Base-by-base conservation (phyloP, 1,140 invertebrate species). In the Linepithema humile region DNA sequence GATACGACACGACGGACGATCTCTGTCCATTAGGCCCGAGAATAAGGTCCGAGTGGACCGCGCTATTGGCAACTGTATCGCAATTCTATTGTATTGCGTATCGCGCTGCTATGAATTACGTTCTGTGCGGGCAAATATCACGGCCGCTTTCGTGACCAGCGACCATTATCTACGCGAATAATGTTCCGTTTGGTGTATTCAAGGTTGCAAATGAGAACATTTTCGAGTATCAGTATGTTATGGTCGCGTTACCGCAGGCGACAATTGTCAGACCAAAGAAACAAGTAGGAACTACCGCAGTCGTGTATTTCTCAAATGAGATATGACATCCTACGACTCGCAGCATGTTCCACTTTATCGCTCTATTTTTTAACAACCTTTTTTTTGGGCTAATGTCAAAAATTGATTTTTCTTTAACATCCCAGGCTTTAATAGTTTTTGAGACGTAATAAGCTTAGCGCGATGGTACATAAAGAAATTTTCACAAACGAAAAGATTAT, bases 41-140 rank as follows among this genome's bases (percentile, higher is more conserved):
- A 72, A 87, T 78, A 48, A 85, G 72, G n/a, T 48, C 45, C 45
- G 45, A 75, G 65, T 64, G 55, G 62, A 59, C 72, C 72, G 83
- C 38, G 50, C 45, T 40, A 38, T 60, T 72, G 43, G 82, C 65
- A 78, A 85, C 40, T 60, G 60, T 87, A 84, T 64, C 59, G 67
- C 60, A 65, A 74, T 74, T 84, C 82, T 57, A 87, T 87, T 84
- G 85, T 80, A 48, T 78, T 32, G 86, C 69, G 80, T 60, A 82
- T 85, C 65, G 67, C 57, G n/a, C 73, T n/a, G 53, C 55, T 50
- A 10, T 26, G 29, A 50, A 60, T 74, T 73, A 57, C 26, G 17
- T 55, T 55, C 29, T 12, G 38, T 5, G 26, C 55, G 57, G 57
- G n/a, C 57, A 62, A 75, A 78, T 45, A 78, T 67, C 32, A 40